Conservation (phyloP, 2,797 vertebrate genomes). For the Allobates femoralis region DNA sequence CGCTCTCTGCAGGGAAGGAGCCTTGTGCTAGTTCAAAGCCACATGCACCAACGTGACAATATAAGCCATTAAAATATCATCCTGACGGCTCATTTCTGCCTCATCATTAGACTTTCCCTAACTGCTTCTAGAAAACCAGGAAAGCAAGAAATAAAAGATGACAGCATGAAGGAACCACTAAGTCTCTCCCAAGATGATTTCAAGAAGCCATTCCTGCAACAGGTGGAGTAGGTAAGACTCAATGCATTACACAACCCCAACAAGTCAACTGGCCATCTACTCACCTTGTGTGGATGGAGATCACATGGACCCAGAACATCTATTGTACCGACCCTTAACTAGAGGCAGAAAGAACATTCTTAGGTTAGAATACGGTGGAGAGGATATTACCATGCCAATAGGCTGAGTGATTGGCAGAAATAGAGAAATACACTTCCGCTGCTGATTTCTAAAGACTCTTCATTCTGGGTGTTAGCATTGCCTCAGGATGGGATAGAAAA, state of each 20-base stretch:
- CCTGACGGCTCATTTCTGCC: constrained; percentile 89
- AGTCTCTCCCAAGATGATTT: constrained; percentile 72
- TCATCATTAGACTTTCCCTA: constrained; percentile 82
- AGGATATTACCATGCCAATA: constrained; percentile 60
- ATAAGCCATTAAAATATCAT: constrained; percentile 95
- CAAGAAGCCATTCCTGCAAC: constrained; percentile 82
- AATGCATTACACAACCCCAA: constrained; percentile 38
- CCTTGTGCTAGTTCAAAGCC: constrained; percentile 97
- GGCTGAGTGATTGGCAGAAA: constrained; percentile 36
- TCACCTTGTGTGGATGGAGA: no score
- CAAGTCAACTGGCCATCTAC: no score
- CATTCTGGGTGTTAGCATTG: constrained; percentile 41
- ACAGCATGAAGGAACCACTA: constrained; percentile 74
- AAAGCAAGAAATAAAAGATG: constrained; percentile 79
- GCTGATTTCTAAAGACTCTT: constrained; percentile 25
- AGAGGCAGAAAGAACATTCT: constrained; percentile 51
- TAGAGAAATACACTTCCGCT: constrained; percentile 43
- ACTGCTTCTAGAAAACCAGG: constrained; percentile 82
- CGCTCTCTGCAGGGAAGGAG: constrained; percentile 94
- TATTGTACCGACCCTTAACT: constrained; percentile 53
- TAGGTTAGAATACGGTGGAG: constrained; percentile 52
- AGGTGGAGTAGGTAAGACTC: constrained; percentile 83
- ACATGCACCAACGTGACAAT: constrained; percentile 92
- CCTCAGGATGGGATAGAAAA: constrained; percentile 49
- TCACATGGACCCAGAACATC: constrained; percentile 45